Base-by-base conservation (phyloP, 2,113 vertebrate species). In the Pleuronectes platessa region DNA sequence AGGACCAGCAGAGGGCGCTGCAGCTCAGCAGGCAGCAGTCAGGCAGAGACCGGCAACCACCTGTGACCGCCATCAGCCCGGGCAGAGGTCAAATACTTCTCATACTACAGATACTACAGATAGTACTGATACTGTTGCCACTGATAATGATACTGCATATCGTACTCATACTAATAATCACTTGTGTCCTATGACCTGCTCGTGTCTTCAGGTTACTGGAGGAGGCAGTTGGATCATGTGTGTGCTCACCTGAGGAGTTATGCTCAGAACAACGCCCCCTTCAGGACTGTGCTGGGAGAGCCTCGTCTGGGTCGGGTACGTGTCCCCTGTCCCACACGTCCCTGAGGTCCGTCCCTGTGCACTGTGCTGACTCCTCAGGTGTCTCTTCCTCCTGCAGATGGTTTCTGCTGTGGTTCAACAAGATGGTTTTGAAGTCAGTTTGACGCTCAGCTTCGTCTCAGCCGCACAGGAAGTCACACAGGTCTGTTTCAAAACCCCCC, bases 191-290 rank as follows among this genome's bases (percentile, higher is more conserved):
- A 1, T 40, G 3, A 55, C 21, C 23, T 21, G 15, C 13, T 8
- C 3, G 0, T 26, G 6, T 80, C 27, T 10, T 26, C 83, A 99
- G 98, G 98, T 53, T 99, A 94, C 90, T 99, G 98, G 97, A 96
- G 98, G 86, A 96, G 95, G 85, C 98, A 99, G 84, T 17, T 99
- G 90, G 98, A 99, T 90, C 98, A 99, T 0, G 79, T 99, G 26
- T 97, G 96, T 6, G 94, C 96, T 61, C 97, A 99, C 83, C 92
- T 99, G 68, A 94, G 96, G 67, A 96, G 96, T 83, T 97, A 97
- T 11, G 86, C 97, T 37, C 98, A 97, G 88, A 99, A 98, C 91
- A 95, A 96, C 65, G 76, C 90, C 65, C 92, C 96, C 81, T 99
- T 99, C 93, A 95, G 97, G 75, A 86, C 95, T 4, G 89, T 99